Conservation (phyloP, 2,113 vertebrate genomes). For the Willisornis vidua region DNA sequence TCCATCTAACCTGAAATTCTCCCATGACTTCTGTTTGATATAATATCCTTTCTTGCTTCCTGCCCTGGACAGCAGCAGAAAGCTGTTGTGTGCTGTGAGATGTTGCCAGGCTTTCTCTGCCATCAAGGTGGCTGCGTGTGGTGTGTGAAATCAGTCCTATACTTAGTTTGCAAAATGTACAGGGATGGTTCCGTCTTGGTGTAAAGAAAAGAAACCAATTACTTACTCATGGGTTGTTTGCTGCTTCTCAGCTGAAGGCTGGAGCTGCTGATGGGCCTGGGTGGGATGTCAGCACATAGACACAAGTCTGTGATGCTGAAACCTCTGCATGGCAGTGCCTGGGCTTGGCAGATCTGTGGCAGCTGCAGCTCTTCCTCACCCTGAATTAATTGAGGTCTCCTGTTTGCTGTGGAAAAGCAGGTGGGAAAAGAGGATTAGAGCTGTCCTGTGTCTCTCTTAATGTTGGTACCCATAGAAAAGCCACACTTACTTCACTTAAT, state of each 20-base stretch:
- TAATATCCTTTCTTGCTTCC: slow-evolving; percentile 57
- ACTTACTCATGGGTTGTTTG: background rate
- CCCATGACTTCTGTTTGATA: slow-evolving; percentile 55
- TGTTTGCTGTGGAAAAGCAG: background rate
- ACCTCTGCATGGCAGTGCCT: fast-evolving
- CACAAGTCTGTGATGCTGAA: background rate
- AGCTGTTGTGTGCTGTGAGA: background rate
- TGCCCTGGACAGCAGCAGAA: background rate
- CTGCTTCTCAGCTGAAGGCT: background rate
- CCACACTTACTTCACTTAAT: background rate
- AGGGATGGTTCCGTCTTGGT: fast-evolving
- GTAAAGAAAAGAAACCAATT: background rate
- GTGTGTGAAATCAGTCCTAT: slow-evolving; percentile 42
- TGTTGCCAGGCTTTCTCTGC: background rate
- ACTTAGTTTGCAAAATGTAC: background rate
- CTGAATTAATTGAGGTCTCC: background rate
- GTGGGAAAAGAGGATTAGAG: background rate
- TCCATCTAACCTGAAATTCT: slow-evolving; percentile 47
- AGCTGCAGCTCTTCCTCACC: background rate
- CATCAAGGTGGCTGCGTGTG: background rate
- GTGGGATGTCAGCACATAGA: background rate
- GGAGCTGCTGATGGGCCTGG: background rate
- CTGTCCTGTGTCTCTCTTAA: background rate
- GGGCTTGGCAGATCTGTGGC: fast-evolving
- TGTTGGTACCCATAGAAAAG: background rate